Evolutionary conservation across 64 coral and sea anemone species (phyloP).

Genomic region (Stichodactyla helianthus): DNA sequence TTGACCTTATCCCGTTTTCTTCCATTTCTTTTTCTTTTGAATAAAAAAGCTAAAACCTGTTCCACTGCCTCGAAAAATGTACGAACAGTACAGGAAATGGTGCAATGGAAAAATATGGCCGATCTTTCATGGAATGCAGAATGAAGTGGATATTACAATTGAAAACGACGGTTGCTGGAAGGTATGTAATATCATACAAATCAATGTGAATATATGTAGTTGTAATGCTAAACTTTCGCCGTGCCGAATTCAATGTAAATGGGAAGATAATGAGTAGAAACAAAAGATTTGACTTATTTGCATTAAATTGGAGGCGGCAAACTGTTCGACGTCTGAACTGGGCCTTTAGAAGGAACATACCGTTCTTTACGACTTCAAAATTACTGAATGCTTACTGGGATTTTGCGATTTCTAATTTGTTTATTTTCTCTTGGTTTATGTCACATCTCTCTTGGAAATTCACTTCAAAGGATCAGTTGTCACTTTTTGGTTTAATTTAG

Average conservation of each 20-base stretch:
- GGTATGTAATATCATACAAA: too few relatives aligned
- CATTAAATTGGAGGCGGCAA: too few relatives aligned
- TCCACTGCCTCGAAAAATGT: neutral
- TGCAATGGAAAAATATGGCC: neutral
- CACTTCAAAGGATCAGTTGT: too few relatives aligned
- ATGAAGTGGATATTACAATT: neutral
- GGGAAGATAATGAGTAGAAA: too few relatives aligned
- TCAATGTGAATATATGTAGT: neutral
- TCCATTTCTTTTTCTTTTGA: too few relatives aligned
- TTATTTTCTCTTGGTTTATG: neutral
- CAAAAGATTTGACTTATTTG: too few relatives aligned
- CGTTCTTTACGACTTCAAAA: too few relatives aligned
- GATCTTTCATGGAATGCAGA: neutral
- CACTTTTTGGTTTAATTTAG: neutral
- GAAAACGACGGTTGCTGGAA: neutral
- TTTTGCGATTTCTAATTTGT: neutral
- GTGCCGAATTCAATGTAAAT: too few relatives aligned
- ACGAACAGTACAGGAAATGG: neutral
- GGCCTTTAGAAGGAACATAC: too few relatives aligned
- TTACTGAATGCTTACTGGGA: too few relatives aligned
- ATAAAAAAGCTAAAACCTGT: neutral
- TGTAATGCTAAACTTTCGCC: neutral
- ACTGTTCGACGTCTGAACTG: too few relatives aligned
- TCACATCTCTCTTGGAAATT: neutral
- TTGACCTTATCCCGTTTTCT: too few relatives aligned